phyloP scores from a whole-genome alignment of 1,140 invertebrate genomes.

The Rhopalosiphum maidis region DNA sequence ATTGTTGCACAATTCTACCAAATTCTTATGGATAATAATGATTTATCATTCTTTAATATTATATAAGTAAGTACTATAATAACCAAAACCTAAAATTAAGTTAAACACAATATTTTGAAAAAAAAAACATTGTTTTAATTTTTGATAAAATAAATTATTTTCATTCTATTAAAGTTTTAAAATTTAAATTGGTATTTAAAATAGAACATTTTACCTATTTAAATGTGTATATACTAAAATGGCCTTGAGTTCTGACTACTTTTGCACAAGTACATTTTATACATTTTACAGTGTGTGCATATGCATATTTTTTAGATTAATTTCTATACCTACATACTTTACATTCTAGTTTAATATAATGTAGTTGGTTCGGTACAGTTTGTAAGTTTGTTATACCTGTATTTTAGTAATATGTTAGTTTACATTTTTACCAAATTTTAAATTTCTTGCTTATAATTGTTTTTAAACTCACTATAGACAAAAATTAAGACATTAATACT shows the following conservation, averaged over 20 bases:
- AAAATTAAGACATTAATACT: neutral
- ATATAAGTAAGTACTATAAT: neutral
- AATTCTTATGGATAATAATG: neutral
- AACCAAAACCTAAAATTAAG: neutral
- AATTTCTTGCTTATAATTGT: neutral
- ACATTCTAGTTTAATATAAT: neutral
- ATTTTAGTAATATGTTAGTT: neutral
- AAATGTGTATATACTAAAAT: neutral
- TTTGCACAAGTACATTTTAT: neutral
- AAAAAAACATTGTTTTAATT: neutral
- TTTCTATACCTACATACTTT: neutral
- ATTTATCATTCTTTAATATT: neutral
- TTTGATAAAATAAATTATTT: neutral
- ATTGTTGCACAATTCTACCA: neutral
- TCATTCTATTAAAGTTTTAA: neutral
- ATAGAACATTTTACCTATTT: neutral
- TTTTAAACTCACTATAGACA: neutral
- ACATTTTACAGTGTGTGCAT: neutral
- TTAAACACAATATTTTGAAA: neutral
- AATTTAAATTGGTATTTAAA: neutral
- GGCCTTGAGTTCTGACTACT: constrained; percentile 25
- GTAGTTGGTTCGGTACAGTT: neutral
- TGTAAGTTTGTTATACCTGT: neutral
- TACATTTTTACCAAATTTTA: neutral
- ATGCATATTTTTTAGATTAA: constrained; percentile 34